Evolutionary conservation across 2,797 vertebrate species (phyloP).

Genomic region (Bradypodion ventrale): DNA sequence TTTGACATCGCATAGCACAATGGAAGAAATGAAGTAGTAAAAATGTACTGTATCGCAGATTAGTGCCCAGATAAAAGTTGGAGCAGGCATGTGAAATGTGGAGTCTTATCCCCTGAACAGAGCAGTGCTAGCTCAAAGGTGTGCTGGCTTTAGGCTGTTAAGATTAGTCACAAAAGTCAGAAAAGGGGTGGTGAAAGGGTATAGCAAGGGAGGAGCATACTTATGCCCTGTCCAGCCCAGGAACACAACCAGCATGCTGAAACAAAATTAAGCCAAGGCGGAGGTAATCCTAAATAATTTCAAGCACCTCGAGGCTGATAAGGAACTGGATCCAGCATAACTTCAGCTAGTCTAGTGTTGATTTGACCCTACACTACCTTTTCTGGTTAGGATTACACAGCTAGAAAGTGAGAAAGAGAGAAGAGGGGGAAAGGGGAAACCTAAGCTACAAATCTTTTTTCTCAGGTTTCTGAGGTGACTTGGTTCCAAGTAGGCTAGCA

Average conservation of each 20-base stretch:
- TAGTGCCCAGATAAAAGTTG: not conserved
- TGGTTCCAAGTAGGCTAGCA: constrained; percentile 21
- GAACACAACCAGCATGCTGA: no score
- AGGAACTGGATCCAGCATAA: not conserved
- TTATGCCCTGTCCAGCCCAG: no score
- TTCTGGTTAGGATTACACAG: no score
- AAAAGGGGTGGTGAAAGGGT: not conserved
- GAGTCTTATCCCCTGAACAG: not conserved
- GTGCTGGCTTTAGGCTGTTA: no score
- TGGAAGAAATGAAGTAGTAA: not conserved
- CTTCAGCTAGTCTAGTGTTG: not conserved
- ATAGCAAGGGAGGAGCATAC: not conserved
- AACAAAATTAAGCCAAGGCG: no score
- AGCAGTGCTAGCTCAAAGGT: no score
- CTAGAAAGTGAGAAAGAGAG: not conserved
- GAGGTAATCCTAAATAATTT: no score
- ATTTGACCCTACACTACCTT: no score
- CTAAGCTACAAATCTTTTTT: constrained; percentile 10
- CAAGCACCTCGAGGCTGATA: not conserved
- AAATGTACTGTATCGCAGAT: not conserved
- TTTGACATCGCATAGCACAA: not conserved
- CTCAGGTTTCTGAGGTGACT: constrained; percentile 1
- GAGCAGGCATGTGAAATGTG: not conserved
- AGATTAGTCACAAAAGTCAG: no score
- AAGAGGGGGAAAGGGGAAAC: not conserved